Evolutionary conservation across 2,888 invertebrate species (phyloP).

Genomic region (Sinelater perroti): DNA sequence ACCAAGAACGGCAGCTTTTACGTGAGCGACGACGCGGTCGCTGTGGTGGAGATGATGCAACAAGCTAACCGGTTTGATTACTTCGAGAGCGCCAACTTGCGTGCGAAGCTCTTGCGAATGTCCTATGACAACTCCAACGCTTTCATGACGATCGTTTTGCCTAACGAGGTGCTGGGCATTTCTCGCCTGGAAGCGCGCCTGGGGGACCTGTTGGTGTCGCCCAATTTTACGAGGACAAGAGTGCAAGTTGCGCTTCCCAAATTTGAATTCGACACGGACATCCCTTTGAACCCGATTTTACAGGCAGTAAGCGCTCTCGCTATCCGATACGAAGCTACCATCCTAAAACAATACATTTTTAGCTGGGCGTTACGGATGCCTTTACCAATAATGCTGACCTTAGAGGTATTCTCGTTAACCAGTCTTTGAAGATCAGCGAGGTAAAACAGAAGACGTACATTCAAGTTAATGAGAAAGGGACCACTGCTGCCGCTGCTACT

Average conservation of each 20-base stretch:
- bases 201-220: slow-evolving; percentile 29
- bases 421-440: slow-evolving; percentile 46
- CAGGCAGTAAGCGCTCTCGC: slow-evolving; percentile 6
- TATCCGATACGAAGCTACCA: too few species aligned
- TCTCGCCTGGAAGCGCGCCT: slow-evolving; percentile 31
- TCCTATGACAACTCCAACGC: background rate
- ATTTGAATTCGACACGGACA: slow-evolving; percentile 8
- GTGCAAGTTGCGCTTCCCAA: slow-evolving; percentile 12
- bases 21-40: background rate
- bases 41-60: background rate
- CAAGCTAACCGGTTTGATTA: background rate
- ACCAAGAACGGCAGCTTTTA: background rate
- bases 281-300: slow-evolving; percentile 14
- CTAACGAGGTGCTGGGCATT: background rate
- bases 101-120: background rate
- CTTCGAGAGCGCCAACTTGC: background rate
- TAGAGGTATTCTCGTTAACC: slow-evolving; percentile 45
- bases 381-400: slow-evolving; percentile 45
- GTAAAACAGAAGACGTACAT: slow-evolving; percentile 57
- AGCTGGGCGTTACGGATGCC: slow-evolving; percentile 41
- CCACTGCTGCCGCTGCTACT: slow-evolving; percentile 17
- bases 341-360: too few species aligned
- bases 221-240: background rate
- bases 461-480: slow-evolving; percentile 54
- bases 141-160: background rate